A percentile compares a stretch with the other conserved stretches of the same genome.
These are phyloP conservation scores for Pholis gunnellus DNA, from an alignment of 2,113 vertebrate genomes.

Conservation along the genomic window DNA sequence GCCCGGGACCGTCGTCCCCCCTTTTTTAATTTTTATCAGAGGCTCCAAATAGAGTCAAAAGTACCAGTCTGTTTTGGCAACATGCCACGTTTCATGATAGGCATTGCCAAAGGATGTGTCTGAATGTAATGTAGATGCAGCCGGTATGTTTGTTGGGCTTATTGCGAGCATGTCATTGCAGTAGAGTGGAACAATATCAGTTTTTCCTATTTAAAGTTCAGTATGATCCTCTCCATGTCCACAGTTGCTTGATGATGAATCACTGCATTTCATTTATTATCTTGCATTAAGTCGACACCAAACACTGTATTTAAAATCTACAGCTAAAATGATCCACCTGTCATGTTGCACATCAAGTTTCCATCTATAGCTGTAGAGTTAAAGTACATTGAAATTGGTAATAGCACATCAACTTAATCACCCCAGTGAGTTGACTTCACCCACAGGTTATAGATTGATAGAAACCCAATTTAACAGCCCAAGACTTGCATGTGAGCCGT, in stretches of 20 bases:
- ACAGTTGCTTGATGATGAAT: conserved; percentile 2
- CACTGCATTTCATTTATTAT: conserved; percentile 16
- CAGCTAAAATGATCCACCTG: background rate
- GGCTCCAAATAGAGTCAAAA: background rate
- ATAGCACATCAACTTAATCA: background rate
- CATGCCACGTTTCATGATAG: background rate
- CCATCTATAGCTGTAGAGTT: background rate
- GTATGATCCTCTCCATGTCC: background rate
- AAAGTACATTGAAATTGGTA: background rate
- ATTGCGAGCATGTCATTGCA: background rate
- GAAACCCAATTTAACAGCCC: background rate
- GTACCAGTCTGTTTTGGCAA: background rate
- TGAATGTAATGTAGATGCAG: background rate
- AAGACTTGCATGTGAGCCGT: conserved; percentile 4
- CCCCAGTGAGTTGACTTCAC: conserved; percentile 5
- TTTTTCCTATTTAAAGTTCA: conserved; percentile 9
- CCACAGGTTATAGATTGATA: background rate
- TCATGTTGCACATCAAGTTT: background rate
- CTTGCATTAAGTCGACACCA: conserved; percentile 1
- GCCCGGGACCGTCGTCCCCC: background rate
- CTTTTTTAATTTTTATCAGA: background rate
- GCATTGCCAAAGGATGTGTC: conserved; percentile 16
- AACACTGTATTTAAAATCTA: background rate
- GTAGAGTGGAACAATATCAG: background rate
- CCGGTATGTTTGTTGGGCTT: background rate